Evolutionary conservation across 2,888 invertebrate genomes (phyloP).

Genomic region (Loripinus fragilis): DNA sequence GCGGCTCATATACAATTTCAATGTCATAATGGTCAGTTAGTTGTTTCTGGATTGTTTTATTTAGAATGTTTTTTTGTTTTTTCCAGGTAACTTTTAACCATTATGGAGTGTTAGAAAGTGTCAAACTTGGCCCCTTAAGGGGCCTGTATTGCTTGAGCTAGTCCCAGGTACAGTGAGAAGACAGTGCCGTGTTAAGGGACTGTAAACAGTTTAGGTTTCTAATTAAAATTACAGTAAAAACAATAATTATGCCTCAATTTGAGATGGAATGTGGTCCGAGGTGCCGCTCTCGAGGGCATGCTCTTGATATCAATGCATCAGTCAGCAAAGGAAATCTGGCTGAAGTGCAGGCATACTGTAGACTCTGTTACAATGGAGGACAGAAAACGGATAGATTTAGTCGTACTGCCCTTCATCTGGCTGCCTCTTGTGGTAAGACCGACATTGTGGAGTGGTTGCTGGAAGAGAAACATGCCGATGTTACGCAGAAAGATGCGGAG

Average conservation of each 20-base stretch:
- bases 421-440: conserved; percentile 89
- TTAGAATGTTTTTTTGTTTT: not conserved
- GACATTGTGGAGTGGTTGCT: conserved; percentile 90
- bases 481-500: conserved; percentile 88
- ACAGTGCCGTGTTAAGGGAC: not conserved
- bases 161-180: not conserved
- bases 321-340: conserved; percentile 77
- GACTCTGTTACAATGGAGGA: conserved; percentile 77
- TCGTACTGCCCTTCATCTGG: conserved; percentile 91
- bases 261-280: conserved; percentile 77
- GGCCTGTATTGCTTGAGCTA: conserved; percentile 13
- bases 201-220: too few relatives aligned
- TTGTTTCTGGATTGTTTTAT: too few relatives aligned
- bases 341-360: conserved; percentile 78
- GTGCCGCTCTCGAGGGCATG: conserved; percentile 83
- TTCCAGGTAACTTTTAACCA: conserved; percentile 24
- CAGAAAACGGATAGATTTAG: conserved; percentile 85
- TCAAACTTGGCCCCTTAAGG: not conserved
- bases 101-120: conserved; percentile 36
- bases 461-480: conserved; percentile 86
- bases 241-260: conserved; percentile 70
- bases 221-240: too few relatives aligned
- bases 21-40: too few relatives aligned
- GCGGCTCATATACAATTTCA: too few relatives aligned
- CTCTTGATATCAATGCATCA: conserved; percentile 78